A percentile compares a stretch with the other conserved stretches of the same genome.
Evolutionary conservation across 2,888 invertebrate species (phyloP).

Genomic region (Nemotelus pantherinus): DNA sequence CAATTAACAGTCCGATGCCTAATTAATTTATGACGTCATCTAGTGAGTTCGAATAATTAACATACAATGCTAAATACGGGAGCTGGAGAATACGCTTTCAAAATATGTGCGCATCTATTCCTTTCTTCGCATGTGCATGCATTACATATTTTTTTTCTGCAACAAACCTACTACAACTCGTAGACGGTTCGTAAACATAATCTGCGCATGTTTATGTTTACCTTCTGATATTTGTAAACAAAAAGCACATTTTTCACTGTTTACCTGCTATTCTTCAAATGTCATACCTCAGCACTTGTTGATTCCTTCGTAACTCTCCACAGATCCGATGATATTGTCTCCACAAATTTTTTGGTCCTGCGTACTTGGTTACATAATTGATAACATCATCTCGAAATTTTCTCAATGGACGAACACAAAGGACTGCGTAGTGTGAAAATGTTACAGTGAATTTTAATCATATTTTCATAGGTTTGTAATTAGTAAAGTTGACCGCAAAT

Average conservation of each 20-base stretch:
- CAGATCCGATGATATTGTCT: conserved; percentile 7
- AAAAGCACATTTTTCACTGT: background rate
- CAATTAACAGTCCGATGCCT: too few species aligned
- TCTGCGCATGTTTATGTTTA: conserved; percentile 30
- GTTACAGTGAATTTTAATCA: background rate
- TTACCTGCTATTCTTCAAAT: background rate
- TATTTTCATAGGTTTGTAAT: too few species aligned
- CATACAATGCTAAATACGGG: too few species aligned
- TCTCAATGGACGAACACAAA: conserved; percentile 27
- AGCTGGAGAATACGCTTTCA: too few species aligned
- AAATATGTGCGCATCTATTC: too few species aligned
- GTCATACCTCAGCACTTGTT: conserved; percentile 23
- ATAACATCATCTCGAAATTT: conserved; percentile 35
- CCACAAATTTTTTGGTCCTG: conserved; percentile 34
- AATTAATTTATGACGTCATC: too few species aligned
- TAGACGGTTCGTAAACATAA: background rate
- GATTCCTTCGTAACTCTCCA: conserved; percentile 13
- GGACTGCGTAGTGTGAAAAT: conserved; percentile 29
- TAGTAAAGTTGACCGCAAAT: too few species aligned
- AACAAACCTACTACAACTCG: too few species aligned
- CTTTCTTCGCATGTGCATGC: too few species aligned
- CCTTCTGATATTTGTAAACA: conserved; percentile 12
- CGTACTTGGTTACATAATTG: conserved; percentile 21
- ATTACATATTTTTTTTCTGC: too few species aligned
- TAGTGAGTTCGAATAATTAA: too few species aligned